These are phyloP conservation scores for Phthorimaea operculella DNA, from an alignment of 1,140 invertebrate genomes.

Conservation along the genomic window DNA sequence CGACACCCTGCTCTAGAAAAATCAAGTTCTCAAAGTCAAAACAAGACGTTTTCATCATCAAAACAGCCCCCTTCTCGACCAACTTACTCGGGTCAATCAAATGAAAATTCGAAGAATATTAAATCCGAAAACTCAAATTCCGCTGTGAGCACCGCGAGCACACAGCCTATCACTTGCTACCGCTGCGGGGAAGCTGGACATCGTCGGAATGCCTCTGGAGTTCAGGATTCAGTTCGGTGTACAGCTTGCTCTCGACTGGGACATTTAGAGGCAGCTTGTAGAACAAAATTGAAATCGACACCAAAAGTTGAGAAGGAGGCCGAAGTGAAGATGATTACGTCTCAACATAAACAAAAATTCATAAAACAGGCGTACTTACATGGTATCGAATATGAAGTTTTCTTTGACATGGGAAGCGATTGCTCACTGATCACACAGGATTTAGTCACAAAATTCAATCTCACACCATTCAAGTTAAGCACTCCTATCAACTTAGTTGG, in stretches of 20 bases:
- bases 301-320: slow-evolving; percentile 10
- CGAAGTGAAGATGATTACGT: slow-evolving; percentile 14
- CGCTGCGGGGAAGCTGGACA: slow-evolving; percentile 13
- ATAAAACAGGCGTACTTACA: slow-evolving; percentile 6
- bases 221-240: slow-evolving; percentile 9
- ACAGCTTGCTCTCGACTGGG: slow-evolving; percentile 10
- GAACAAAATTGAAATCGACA: slow-evolving; percentile 1
- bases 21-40: not conserved
- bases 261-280: slow-evolving; percentile 13
- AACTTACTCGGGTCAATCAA: not conserved
- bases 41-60: not conserved
- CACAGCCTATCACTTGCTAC: slow-evolving; percentile 4
- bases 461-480: not conserved
- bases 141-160: not conserved
- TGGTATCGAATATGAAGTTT: slow-evolving; percentile 8
- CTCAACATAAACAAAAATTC: slow-evolving; percentile 9
- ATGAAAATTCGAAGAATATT: not conserved
- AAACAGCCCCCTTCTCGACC: not conserved
- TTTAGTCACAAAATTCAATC: not conserved
- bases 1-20: not conserved
- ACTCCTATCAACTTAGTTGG: slow-evolving; percentile 8
- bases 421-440: slow-evolving; percentile 10
- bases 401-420: slow-evolving; percentile 16
- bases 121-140: not conserved
- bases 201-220: slow-evolving; percentile 6